Evolutionary conservation across 2,888 invertebrate genomes (phyloP).

Genomic region (Isoperla grammatica): DNA sequence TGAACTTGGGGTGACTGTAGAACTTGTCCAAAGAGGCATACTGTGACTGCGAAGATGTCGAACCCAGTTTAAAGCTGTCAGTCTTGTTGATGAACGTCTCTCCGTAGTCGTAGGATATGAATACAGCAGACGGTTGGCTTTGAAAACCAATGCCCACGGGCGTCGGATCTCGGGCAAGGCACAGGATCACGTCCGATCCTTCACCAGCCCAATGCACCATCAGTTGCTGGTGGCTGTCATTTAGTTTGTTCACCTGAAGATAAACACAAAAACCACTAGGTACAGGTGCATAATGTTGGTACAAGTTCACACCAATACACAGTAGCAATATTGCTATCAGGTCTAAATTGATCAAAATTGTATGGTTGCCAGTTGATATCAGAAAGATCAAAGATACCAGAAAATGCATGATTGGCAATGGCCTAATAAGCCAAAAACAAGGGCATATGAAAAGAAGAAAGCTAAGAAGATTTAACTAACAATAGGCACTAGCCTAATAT

Average conservation of each 20-base stretch:
- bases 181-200: conserved; percentile 79
- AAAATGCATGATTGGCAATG: no score
- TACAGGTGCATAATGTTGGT: no score
- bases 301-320: no score
- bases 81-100: conserved; percentile 71
- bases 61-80: conserved; percentile 55
- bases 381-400: no score
- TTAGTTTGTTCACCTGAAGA: conserved; percentile 65
- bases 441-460: no score
- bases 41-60: conserved; percentile 38
- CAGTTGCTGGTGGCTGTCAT: conserved; percentile 82
- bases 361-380: no score
- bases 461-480: no score
- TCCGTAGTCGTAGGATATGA: conserved; percentile 84
- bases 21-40: conserved; percentile 76
- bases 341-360: no score
- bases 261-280: conserved; percentile 12
- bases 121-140: conserved; percentile 62
- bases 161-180: conserved; percentile 69
- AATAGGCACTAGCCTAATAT: no score
- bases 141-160: conserved; percentile 44
- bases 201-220: conserved; percentile 93
- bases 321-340: no score
- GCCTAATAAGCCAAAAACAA: no score
- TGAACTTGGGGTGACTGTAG: conserved; percentile 75